Conservation (phyloP, 2,797 vertebrate species). For the Nyctalus aviator region DNA sequence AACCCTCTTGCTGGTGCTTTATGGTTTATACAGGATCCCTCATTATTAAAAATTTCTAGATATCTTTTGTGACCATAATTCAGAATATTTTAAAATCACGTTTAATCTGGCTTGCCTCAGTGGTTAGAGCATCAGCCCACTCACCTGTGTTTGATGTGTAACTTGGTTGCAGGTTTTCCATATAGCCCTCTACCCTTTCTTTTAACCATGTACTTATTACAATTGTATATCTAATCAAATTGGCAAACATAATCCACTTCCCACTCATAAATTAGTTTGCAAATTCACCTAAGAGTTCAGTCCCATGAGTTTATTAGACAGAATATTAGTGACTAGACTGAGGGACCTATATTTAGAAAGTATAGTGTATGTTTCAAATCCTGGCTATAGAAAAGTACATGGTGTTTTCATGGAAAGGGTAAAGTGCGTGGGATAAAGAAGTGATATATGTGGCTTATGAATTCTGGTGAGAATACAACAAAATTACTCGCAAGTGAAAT, state of each 20-base stretch:
- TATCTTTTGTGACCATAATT: slow-evolving; percentile 8
- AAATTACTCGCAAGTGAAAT: background rate
- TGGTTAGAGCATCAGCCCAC: too few species aligned
- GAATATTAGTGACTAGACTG: background rate
- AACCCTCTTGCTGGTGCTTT: slow-evolving; percentile 50
- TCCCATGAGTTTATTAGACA: background rate
- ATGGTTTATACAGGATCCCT: background rate
- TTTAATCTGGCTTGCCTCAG: too few species aligned
- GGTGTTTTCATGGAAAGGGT: slow-evolving; percentile 32
- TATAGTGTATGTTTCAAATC: background rate
- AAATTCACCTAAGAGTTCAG: background rate
- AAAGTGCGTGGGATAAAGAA: background rate
- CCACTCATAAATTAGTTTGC: background rate
- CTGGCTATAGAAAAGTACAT: background rate
- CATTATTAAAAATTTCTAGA: background rate
- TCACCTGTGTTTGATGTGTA: too few species aligned
- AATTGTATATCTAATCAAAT: background rate
- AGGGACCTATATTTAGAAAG: background rate
- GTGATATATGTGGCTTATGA: background rate
- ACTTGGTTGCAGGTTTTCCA: too few species aligned
- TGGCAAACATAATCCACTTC: background rate
- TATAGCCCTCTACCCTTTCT: slow-evolving; percentile 18
- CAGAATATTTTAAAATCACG: slow-evolving; percentile 54
- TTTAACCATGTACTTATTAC: background rate
- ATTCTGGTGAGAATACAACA: background rate